Conservation (phyloP, 2,113 vertebrate species). For the Alouatta palliata region DNA sequence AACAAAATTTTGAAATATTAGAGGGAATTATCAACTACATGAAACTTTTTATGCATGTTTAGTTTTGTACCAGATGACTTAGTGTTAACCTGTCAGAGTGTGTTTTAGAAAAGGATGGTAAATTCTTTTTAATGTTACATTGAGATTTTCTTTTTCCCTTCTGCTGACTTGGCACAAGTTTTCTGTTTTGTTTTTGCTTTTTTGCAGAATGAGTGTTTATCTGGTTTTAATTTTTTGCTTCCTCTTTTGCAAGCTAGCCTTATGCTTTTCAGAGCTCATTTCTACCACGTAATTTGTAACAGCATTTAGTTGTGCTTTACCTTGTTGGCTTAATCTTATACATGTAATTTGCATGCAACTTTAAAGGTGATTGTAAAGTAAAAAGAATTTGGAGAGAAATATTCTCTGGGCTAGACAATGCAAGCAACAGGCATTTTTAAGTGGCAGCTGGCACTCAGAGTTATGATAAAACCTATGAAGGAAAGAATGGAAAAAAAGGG, state of each 20-base stretch:
- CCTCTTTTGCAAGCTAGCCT: neutral
- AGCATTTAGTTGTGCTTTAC: neutral
- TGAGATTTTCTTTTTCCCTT: neutral
- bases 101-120: conserved; percentile 27
- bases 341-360: neutral
- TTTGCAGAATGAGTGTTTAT: conserved; percentile 20
- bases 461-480: neutral
- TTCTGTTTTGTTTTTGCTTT: neutral
- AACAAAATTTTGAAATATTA: conserved; percentile 32
- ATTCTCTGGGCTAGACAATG: neutral
- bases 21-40: neutral
- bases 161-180: neutral
- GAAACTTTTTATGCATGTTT: neutral
- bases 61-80: neutral
- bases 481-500: neutral
- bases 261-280: neutral
- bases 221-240: neutral
- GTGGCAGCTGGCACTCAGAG: neutral
- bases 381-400: neutral
- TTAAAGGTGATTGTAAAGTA: conserved; percentile 21
- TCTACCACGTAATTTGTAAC: neutral
- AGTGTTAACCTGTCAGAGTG: neutral
- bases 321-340: neutral
- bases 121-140: neutral
- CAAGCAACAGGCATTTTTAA: neutral